A percentile compares a stretch with the other conserved stretches of the same genome.
phyloP scores from a whole-genome alignment of 2,888 invertebrate species.

The Lacanobia oleracea region DNA sequence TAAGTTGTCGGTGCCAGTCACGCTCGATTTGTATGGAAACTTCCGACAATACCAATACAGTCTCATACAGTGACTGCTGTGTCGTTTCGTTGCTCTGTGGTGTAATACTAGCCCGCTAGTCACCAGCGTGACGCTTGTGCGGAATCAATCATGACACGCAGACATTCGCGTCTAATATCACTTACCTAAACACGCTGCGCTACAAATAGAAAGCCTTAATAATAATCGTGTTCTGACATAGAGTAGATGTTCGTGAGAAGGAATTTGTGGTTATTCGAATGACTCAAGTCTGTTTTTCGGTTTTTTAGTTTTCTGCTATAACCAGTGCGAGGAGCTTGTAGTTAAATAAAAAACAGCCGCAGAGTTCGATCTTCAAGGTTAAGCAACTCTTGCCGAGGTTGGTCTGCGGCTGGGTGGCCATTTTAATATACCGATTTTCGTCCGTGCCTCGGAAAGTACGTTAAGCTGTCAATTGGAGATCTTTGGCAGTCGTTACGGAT shows the following conservation, averaged over 20 bases:
- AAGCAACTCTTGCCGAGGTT: too few species aligned
- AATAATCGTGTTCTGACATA: conserved; percentile 78
- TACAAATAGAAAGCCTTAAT: conserved; percentile 87
- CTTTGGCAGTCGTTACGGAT: too few species aligned
- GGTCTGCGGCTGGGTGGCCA: too few species aligned
- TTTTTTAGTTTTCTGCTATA: too few species aligned
- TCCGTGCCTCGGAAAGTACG: too few species aligned
- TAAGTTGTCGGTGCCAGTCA: neutral
- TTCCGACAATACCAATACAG: neutral
- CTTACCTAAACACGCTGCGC: conserved; percentile 86
- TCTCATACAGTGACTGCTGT: neutral
- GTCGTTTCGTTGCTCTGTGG: neutral
- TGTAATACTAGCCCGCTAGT: conserved; percentile 49
- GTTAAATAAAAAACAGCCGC: too few species aligned
- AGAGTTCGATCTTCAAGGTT: too few species aligned
- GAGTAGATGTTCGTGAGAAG: conserved; percentile 63
- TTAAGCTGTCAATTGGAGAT: too few species aligned
- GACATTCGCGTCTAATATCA: conserved; percentile 86
- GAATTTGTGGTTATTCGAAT: neutral
- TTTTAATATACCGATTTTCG: too few species aligned
- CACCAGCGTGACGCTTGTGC: conserved; percentile 69
- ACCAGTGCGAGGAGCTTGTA: too few species aligned
- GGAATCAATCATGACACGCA: conserved; percentile 86
- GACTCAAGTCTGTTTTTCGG: too few species aligned
- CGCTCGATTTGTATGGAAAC: neutral